A percentile compares a stretch with the other conserved stretches of the same genome.
These are phyloP conservation scores for Gyrodactylus bullatarudis DNA, from an alignment of 1,140 invertebrate genomes.

Conservation along the genomic window DNA sequence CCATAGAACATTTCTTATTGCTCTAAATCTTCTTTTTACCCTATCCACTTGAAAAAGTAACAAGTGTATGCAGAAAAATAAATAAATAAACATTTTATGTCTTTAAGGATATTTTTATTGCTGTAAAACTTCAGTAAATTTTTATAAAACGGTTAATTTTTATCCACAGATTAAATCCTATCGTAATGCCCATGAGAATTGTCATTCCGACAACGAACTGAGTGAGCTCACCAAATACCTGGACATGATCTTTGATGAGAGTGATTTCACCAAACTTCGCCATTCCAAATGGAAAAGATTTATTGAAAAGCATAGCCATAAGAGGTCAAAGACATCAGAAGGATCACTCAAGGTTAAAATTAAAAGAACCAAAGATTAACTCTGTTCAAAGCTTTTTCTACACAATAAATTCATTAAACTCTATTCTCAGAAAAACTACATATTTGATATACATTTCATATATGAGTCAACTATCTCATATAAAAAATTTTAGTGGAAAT, in stretches of 20 bases:
- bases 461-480: no score
- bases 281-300: not conserved
- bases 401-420: no score
- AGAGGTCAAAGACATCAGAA: not conserved
- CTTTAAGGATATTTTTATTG: not conserved
- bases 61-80: not conserved
- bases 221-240: not conserved
- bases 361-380: no score
- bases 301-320: not conserved
- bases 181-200: not conserved
- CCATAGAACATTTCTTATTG: no score
- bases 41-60: not conserved
- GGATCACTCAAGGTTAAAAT: no score
- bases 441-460: no score
- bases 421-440: no score
- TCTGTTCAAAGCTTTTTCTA: no score
- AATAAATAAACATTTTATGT: not conserved
- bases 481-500: no score
- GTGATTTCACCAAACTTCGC: not conserved
- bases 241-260: not conserved
- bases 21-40: no score
- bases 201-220: not conserved
- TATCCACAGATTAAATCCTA: constrained; percentile 1
- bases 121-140: not conserved
- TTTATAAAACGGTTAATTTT: not conserved